phyloP scores from a whole-genome alignment of 2,888 invertebrate species.

The Chymomyza fuscimana region DNA sequence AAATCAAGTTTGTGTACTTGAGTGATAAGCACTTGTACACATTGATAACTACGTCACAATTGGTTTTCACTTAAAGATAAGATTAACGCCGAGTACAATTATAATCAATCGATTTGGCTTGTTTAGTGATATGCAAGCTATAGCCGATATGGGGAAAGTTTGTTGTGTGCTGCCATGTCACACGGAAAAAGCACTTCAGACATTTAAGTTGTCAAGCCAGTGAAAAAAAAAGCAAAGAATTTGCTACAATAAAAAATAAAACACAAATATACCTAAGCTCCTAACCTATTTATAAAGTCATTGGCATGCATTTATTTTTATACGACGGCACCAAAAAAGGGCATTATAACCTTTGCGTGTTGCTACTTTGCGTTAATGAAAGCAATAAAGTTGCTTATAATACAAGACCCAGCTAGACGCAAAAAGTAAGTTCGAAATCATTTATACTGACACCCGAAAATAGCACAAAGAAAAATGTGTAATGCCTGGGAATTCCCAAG shows the following conservation, averaged over 20 bases:
- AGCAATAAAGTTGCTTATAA: neutral
- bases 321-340: neutral
- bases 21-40: neutral
- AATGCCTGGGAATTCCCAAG: neutral
- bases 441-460: neutral
- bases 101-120: slow-evolving; percentile 8
- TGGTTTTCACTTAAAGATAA: neutral
- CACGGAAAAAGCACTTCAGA: neutral
- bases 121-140: neutral
- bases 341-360: neutral
- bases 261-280: neutral
- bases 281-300: neutral
- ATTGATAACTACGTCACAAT: neutral
- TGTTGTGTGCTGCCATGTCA: neutral
- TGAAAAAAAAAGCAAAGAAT: neutral
- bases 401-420: neutral
- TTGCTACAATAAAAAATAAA: neutral
- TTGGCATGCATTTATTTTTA: neutral
- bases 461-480: neutral
- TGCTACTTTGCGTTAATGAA: neutral
- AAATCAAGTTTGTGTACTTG: neutral
- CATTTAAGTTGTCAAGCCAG: neutral
- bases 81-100: neutral
- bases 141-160: neutral
- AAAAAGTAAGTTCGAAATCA: neutral